Base-by-base conservation (phyloP, 2,888 invertebrate species). In the Pegoplata infirma region DNA sequence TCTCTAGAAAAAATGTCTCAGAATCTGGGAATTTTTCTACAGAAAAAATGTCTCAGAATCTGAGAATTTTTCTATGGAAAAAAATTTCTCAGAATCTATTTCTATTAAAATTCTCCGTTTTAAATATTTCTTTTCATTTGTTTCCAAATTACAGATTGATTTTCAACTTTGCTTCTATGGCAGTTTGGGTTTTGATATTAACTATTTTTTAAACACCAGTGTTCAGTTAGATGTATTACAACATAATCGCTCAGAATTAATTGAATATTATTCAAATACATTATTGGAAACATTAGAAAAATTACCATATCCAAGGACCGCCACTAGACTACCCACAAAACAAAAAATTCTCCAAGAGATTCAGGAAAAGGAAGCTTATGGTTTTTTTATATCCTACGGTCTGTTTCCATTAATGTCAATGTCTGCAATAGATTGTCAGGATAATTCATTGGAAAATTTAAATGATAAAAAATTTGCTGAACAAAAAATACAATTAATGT, bases 131-230 rank as follows among this genome's bases (percentile, higher is more conserved):
- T n/a, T n/a, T n/a, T n/a, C n/a, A n/a, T n/a, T 40, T 40, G 3
- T 40, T 40, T 5, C n/a, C n/a, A n/a, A 40, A 40, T 76, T 80
- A 5, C 68, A 89, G 89, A 88, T 90, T 44, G 90, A 90, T 74
- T 90, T 89, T 47, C 90, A 90, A 80, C 82, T 89, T 44, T 85
- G 87, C 36, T 89, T 85, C 63, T 89, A 87, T 53, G 85, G 86
- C n/a, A 89, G 88, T 59, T 84, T 86, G 6, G 90, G 89, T 3
- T 86, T 89, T 14, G 90, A 90, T 81, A 73, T 90, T 3, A 90
- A 89, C 55, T 90, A 90, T 73, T 90, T 90, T 46, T 78, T 90
- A 0, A 86, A 86, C 25, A 90, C 90, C 5, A 90, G 89, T 78
- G 79, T 87, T 3, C 84, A 87, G 25, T 80, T 87, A 28, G 85